Conservation (phyloP, 1,140 invertebrate genomes). For the Nasonia vitripennis region DNA sequence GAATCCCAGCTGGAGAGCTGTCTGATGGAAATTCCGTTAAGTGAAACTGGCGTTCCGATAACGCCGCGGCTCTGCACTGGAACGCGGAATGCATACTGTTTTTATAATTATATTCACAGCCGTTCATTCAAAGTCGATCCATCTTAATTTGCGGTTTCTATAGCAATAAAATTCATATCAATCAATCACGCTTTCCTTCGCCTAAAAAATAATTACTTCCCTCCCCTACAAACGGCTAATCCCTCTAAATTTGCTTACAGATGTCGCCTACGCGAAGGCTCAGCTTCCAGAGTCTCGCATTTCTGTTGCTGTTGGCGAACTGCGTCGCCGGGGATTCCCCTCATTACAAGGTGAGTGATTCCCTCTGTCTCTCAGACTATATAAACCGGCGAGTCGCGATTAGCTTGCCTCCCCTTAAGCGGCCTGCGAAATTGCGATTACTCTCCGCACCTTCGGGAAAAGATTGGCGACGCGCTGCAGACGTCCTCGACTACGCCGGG, state of each 20-base stretch:
- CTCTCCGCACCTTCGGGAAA: background rate
- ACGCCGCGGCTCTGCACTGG: background rate
- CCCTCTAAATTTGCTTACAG: conserved; percentile 44
- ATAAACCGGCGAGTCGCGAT: background rate
- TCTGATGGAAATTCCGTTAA: conserved; percentile 3
- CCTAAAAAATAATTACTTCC: too few relatives aligned
- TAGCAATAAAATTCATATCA: background rate
- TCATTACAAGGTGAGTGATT: conserved; percentile 52
- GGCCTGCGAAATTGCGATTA: conserved; percentile 32
- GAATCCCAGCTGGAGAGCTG: background rate
- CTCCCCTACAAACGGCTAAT: conserved; percentile 3
- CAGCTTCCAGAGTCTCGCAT: background rate
- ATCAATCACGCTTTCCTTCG: background rate
- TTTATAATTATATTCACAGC: background rate
- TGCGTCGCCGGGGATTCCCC: conserved; percentile 41
- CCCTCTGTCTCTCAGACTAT: background rate
- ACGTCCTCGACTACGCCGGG: background rate
- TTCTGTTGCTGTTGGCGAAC: conserved; percentile 1
- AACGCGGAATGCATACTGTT: background rate
- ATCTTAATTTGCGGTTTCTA: background rate
- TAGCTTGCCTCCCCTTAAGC: background rate
- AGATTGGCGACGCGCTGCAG: background rate
- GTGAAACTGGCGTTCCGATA: background rate
- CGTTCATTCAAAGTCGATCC: background rate
- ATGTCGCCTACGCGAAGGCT: conserved; percentile 25